These are phyloP conservation scores for Petrolisthes manimaculis DNA, from an alignment of 2,888 invertebrate genomes.

Conservation along the genomic window DNA sequence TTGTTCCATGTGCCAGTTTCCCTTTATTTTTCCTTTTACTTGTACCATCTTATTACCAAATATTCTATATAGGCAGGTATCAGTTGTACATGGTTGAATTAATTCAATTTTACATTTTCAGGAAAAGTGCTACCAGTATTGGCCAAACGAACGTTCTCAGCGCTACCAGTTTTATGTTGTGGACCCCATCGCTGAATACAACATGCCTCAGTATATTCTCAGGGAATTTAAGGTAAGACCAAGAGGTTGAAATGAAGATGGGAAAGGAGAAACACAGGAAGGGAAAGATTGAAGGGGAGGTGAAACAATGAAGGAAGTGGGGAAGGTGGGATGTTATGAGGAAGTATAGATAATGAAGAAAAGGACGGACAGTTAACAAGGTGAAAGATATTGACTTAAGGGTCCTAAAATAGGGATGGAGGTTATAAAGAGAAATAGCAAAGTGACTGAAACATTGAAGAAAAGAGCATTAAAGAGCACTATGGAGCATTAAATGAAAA, in stretches of 20 bases:
- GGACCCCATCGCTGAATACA: slow-evolving; percentile 99
- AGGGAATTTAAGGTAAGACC: slow-evolving; percentile 88
- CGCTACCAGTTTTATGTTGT: slow-evolving; percentile 98
- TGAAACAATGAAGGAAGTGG: not conserved
- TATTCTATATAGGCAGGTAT: no score
- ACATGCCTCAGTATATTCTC: slow-evolving; percentile 99
- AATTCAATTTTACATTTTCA: slow-evolving; percentile 71
- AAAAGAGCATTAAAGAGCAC: no score
- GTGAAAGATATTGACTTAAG: not conserved
- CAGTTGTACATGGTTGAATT: no score
- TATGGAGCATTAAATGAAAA: no score
- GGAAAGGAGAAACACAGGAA: not conserved
- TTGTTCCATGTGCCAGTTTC: not conserved
- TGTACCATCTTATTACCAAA: not conserved
- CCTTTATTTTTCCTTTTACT: not conserved
- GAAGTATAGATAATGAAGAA: not conserved
- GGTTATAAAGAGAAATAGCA: not conserved
- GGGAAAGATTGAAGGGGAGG: not conserved
- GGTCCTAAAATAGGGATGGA: not conserved
- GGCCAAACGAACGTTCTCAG: slow-evolving; percentile 97
- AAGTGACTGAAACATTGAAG: not conserved
- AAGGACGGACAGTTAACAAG: not conserved
- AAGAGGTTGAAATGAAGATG: not conserved
- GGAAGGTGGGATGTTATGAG: not conserved
- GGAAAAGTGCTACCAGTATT: slow-evolving; percentile 99